Evolutionary conservation across 2,888 invertebrate species (phyloP).

Genomic region (Zygogramma bicolorata): DNA sequence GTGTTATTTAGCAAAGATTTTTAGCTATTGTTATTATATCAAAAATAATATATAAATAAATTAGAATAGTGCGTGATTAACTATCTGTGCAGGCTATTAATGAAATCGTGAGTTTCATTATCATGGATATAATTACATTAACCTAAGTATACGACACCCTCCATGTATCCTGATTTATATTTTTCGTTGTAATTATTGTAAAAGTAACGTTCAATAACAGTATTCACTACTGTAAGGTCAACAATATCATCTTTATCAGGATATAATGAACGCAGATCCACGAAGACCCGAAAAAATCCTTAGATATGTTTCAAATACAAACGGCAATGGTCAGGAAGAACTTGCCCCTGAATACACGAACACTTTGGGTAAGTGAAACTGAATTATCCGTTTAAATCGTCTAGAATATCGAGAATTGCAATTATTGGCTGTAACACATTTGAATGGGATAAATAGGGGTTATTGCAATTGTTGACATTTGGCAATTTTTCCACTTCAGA

Average conservation of each 20-base stretch:
- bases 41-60: background rate
- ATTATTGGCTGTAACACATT: no score
- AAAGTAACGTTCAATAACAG: background rate
- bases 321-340: conserved; percentile 82
- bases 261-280: conserved; percentile 70
- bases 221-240: background rate
- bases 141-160: background rate
- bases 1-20: background rate
- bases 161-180: background rate
- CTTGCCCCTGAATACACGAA: conserved; percentile 99
- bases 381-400: background rate
- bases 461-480: no score
- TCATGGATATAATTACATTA: background rate
- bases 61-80: background rate
- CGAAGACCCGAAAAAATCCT: conserved; percentile 83
- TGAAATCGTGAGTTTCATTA: background rate
- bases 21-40: background rate
- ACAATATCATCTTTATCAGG: background rate
- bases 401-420: background rate
- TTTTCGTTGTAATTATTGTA: background rate
- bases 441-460: no score
- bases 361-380: conserved; percentile 75
- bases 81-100: background rate
- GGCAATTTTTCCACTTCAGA: no score
- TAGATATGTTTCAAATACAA: conserved; percentile 71